Base-by-base conservation (phyloP, 2,888 invertebrate genomes). In the Pharmacophagus antenor region DNA sequence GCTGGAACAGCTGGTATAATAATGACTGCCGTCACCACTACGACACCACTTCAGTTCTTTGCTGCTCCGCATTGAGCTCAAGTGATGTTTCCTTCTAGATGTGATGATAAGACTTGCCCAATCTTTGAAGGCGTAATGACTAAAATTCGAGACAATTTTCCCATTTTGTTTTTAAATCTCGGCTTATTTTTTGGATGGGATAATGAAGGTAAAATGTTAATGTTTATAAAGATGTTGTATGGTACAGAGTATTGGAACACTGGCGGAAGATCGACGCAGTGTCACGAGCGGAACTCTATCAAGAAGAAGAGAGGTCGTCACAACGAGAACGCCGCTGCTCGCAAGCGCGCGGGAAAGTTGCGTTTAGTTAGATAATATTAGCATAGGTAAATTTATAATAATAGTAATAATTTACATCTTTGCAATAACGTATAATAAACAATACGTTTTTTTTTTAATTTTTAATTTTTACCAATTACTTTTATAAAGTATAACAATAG, bases 291-390 rank as follows among this genome's bases (percentile, higher is more conserved):
- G 88, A 0, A 89, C 88, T 15, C 68, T 88, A 44, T 84, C 88
- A 2, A 76, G 88, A 42, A 77, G 92, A 64, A 88, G 94, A 71
- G 94, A 94, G 79, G 93, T 94, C 17, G 94, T 94, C 60, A 94
- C 94, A 1, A 94, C 94, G 37, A 86, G 94, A 75, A 94, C 94
- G 49, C 94, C 94, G 0, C 87, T 94, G n/a, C 91, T 94, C 79
- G 94, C 93, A 23, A 94, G 93, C 76, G 81, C 90, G 1, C 92
- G 94, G 70, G 94, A 94, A 76, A 94, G 94, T 80, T 94, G 94
- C 76, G 94, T 94, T 72, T 94, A 84, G 71, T 63, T 73, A 74
- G 60, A 65, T 53, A 63, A 25, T 56, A 56, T 23, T 53, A 56
- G 37, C 5, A 17, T 56, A 56, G 51, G 50, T 60, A 56, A 54